A percentile compares a stretch with the other conserved stretches of the same genome.
Conservation (phyloP, 2,888 invertebrate genomes). For the Spisula solida region DNA sequence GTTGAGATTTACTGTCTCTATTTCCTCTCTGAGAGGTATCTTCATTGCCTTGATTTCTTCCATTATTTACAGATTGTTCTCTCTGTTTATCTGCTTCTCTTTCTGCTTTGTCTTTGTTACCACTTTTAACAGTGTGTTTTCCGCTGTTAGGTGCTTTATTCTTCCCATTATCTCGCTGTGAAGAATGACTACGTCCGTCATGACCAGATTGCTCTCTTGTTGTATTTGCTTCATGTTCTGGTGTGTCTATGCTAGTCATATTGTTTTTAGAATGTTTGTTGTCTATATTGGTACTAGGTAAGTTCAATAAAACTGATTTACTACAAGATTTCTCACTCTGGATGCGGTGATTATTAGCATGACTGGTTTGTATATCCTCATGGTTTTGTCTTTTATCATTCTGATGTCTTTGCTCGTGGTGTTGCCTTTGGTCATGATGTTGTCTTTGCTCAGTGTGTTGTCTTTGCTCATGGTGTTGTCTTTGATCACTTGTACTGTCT, state of each 20-base stretch:
- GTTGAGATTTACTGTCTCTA: too few species aligned
- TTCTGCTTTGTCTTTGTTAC: too few species aligned
- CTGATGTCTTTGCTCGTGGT: too few species aligned
- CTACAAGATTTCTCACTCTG: neutral
- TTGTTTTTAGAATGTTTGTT: neutral
- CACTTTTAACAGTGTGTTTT: too few species aligned
- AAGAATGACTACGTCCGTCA: neutral
- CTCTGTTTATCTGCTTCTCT: too few species aligned
- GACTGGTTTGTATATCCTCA: neutral
- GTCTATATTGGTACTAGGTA: constrained; percentile 5
- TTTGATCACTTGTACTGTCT: neutral
- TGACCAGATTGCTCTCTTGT: neutral
- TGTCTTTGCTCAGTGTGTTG: neutral
- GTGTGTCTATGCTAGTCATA: neutral
- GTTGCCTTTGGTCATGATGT: neutral
- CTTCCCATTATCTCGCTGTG: neutral
- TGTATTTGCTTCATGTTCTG: neutral
- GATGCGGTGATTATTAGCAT: neutral
- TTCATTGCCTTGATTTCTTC: too few species aligned
- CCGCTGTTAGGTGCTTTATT: neutral
- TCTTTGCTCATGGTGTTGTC: neutral
- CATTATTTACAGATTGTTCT: too few species aligned
- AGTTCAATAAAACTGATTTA: constrained; percentile 29
- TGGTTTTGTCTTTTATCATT: neutral
- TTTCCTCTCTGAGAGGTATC: too few species aligned